Percentiles rank a stretch among this genome's conserved stretches.
phyloP scores from a whole-genome alignment of 2,888 invertebrate genomes.

The Morpho deidamia region DNA sequence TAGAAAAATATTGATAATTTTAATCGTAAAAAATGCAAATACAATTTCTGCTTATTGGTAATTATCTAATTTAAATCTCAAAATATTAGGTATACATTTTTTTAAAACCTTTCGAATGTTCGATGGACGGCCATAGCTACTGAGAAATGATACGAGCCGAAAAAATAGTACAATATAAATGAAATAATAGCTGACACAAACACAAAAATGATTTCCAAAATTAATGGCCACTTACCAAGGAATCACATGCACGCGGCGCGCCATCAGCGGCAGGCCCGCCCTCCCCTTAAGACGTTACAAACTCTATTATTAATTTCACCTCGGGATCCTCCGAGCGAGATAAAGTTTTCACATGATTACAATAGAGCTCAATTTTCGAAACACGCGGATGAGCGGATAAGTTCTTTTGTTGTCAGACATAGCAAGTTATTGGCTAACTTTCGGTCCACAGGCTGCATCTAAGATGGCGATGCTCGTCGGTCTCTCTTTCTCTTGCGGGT shows the following conservation, averaged over 20 bases:
- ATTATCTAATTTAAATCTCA: too few species aligned
- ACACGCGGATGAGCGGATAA: constrained; percentile 14
- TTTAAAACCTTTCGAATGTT: too few species aligned
- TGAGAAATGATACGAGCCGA: background rate
- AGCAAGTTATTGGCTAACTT: constrained; percentile 71
- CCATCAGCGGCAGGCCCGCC: constrained; percentile 52
- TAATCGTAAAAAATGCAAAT: too few species aligned
- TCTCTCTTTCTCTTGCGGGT: constrained; percentile 41
- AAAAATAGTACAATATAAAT: background rate
- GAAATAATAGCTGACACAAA: background rate
- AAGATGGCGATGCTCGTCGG: constrained; percentile 63
- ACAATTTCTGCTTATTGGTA: too few species aligned
- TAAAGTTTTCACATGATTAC: constrained; percentile 33
- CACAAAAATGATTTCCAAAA: constrained; percentile 13
- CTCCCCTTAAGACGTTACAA: constrained; percentile 58
- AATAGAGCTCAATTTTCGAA: constrained; percentile 46
- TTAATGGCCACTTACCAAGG: constrained; percentile 9
- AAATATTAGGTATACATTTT: too few species aligned
- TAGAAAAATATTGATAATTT: too few species aligned
- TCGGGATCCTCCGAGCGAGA: constrained; percentile 32
- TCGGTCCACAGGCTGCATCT: constrained; percentile 73
- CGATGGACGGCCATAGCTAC: too few species aligned
- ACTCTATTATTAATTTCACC: constrained; percentile 61
- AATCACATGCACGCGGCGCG: constrained; percentile 21
- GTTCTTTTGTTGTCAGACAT: constrained; percentile 27